Percentiles rank a stretch among this genome's conserved stretches.
Evolutionary conservation across 2,797 vertebrate species (phyloP).

Genomic region (Alca torda): DNA sequence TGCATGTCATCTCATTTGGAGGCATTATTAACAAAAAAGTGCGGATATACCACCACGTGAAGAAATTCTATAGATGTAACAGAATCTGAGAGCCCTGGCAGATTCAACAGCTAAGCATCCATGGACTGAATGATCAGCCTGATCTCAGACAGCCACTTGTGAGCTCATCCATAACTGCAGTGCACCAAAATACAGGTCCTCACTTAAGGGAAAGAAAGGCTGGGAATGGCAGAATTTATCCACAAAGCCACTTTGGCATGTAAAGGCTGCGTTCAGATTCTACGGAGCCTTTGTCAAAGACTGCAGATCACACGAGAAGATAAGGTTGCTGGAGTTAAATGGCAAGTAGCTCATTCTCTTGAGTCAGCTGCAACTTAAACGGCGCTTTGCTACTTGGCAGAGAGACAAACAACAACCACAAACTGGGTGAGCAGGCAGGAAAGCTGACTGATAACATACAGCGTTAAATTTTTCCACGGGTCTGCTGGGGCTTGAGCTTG

Average conservation of each 20-base stretch:
- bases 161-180: not conserved
- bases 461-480: not conserved
- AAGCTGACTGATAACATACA: not conserved
- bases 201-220: not conserved
- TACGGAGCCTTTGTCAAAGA: not conserved
- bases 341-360: not conserved
- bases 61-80: not conserved
- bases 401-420: not conserved
- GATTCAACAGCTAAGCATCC: not conserved
- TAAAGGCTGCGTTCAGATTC: not conserved
- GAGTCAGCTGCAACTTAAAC: not conserved
- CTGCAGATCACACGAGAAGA: not conserved
- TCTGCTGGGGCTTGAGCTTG: not conserved
- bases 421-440: not conserved
- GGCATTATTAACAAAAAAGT: not conserved
- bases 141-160: not conserved
- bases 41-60: not conserved
- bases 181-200: not conserved
- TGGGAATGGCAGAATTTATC: not conserved
- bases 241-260: not conserved
- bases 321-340: not conserved
- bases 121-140: not conserved
- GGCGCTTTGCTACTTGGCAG: not conserved
- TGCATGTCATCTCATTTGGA: not conserved
- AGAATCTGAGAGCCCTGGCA: not conserved